phyloP scores from a whole-genome alignment of 1,140 invertebrate genomes.

The Bombus difficillimus region DNA sequence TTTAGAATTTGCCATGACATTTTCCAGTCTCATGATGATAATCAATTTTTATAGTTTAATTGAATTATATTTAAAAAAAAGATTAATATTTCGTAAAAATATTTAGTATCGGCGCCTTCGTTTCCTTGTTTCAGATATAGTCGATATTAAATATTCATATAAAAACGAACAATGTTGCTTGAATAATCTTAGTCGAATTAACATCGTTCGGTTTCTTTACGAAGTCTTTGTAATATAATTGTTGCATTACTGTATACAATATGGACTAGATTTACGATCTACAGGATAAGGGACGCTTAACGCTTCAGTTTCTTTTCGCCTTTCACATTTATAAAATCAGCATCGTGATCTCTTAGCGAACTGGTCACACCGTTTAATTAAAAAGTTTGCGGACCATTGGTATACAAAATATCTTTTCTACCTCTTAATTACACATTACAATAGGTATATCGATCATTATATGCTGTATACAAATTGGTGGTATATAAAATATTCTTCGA shows the following conservation, averaged over 20 bases:
- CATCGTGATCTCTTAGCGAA: not conserved
- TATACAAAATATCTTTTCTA: constrained; percentile 60
- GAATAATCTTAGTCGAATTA: not conserved
- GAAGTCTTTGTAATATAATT: not conserved
- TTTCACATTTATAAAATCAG: not conserved
- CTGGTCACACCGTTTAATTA: constrained; percentile 3
- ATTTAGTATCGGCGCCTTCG: not conserved
- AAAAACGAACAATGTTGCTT: not conserved
- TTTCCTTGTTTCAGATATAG: not conserved
- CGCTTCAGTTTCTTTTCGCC: not conserved
- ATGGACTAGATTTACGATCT: constrained; percentile 46
- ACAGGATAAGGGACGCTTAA: not conserved
- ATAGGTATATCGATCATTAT: not conserved
- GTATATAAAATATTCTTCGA: constrained; percentile 58
- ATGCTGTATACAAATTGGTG: constrained; percentile 25
- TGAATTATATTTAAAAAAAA: not conserved
- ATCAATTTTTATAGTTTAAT: not conserved
- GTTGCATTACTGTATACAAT: constrained; percentile 27
- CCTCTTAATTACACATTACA: not conserved
- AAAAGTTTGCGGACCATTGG: constrained; percentile 11
- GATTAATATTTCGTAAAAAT: too few relatives aligned
- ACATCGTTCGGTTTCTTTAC: not conserved
- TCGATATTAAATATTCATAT: not conserved
- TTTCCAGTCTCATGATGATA: not conserved
- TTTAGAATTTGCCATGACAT: not conserved